Evolutionary conservation across 2,888 invertebrate species (phyloP).

Genomic region (Candidula unifasciata): DNA sequence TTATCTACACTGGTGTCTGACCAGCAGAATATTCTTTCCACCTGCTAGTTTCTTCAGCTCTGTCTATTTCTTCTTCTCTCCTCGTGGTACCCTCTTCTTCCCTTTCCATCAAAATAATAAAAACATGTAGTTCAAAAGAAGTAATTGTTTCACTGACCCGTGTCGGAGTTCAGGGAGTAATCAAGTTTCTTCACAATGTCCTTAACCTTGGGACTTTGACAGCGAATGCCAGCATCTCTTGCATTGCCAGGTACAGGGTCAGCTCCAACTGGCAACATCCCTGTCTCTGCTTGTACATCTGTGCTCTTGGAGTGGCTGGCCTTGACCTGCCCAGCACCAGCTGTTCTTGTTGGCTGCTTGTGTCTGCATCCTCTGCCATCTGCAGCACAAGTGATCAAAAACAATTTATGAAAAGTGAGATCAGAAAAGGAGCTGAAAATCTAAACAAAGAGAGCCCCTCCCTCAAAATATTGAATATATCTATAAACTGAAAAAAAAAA

Average conservation of each 20-base stretch:
- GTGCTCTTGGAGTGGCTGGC: neutral
- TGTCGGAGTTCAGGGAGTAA: conserved; percentile 49
- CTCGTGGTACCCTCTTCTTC: too few species aligned
- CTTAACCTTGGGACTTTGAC: neutral
- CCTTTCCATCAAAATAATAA: neutral
- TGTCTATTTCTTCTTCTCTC: too few species aligned
- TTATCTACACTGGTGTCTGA: too few species aligned
- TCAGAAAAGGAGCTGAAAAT: too few species aligned
- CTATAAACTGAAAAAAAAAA: too few species aligned
- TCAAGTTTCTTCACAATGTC: conserved; percentile 40
- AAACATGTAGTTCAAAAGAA: neutral
- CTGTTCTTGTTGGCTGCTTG: neutral
- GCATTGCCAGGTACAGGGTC: neutral
- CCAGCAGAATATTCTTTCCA: too few species aligned
- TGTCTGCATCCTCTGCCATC: neutral
- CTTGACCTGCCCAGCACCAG: too few species aligned
- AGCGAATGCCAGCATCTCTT: neutral
- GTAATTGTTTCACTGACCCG: neutral
- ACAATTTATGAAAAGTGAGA: too few species aligned
- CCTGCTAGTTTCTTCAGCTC: too few species aligned
- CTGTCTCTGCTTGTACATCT: neutral
- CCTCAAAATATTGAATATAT: too few species aligned
- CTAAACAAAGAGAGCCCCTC: too few species aligned
- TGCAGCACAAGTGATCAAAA: too few species aligned
- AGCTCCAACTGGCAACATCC: neutral